phyloP scores from a whole-genome alignment of 2,888 invertebrate species.

The Allolobophora icterica region DNA sequence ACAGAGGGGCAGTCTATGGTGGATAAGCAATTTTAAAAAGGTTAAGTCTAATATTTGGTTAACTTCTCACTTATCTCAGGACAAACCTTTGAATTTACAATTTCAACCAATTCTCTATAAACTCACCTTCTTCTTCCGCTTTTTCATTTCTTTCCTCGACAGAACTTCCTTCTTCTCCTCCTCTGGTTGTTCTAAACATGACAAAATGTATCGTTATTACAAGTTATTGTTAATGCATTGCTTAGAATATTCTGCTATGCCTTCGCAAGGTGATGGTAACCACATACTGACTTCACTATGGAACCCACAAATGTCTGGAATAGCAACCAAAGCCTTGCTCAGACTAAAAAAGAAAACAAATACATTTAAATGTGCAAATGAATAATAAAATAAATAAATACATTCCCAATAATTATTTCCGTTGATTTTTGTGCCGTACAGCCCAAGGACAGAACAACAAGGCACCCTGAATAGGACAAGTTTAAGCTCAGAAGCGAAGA shows the following conservation, averaged over 20 bases:
- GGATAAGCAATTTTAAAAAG: no score
- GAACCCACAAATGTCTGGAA: background rate
- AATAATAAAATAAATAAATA: background rate
- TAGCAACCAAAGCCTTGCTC: background rate
- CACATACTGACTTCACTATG: background rate
- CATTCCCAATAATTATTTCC: background rate
- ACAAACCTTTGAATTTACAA: background rate
- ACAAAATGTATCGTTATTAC: background rate
- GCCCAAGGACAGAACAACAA: background rate
- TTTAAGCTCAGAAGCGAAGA: background rate
- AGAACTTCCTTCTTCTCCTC: slow-evolving; percentile 52
- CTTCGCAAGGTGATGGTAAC: no score
- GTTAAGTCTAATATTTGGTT: no score
- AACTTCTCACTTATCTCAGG: no score
- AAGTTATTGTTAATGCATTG: background rate
- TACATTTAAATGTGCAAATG: background rate
- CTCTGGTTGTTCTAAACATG: slow-evolving; percentile 25
- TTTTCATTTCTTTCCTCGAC: slow-evolving; percentile 61
- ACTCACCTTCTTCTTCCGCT: slow-evolving; percentile 60
- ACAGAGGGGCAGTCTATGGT: no score
- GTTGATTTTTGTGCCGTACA: background rate
- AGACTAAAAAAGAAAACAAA: background rate
- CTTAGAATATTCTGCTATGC: background rate
- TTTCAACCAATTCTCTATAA: background rate
- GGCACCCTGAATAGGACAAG: background rate